A percentile compares a stretch with the other conserved stretches of the same genome.
Evolutionary conservation across 1,140 invertebrate species (phyloP).

Genomic region (Ceratosolen fusciceps): DNA sequence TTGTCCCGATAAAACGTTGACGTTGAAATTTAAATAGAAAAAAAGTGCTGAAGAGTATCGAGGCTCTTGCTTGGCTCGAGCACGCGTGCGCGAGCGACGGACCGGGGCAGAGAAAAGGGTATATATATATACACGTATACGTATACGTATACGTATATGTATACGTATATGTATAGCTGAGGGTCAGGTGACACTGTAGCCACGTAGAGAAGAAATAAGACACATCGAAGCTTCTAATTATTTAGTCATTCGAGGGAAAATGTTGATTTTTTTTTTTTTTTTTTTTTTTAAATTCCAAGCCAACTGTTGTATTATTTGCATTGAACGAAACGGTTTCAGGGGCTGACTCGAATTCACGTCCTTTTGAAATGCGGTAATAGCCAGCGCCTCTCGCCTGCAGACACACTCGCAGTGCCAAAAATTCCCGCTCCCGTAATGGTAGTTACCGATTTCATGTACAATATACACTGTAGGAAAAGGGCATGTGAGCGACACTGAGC

Average conservation of each 20-base stretch:
- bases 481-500: too few species aligned
- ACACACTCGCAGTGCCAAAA: background rate
- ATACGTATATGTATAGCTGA: too few species aligned
- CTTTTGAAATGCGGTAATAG: background rate
- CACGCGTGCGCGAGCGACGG: too few species aligned
- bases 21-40: background rate
- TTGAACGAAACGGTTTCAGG: background rate
- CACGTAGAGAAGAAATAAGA: too few species aligned
- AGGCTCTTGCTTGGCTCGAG: too few species aligned
- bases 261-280: too few species aligned
- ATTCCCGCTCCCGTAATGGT: background rate
- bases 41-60: too few species aligned
- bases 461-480: background rate
- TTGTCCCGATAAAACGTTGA: background rate
- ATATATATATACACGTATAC: too few species aligned
- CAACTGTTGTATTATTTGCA: background rate
- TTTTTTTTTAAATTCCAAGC: background rate
- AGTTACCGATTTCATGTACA: constrained; percentile 1
- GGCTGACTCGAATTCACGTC: background rate
- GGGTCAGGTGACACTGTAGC: too few species aligned
- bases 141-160: too few species aligned
- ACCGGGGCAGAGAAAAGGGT: too few species aligned
- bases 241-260: background rate
- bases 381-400: background rate
- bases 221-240: too few species aligned